Evolutionary conservation across 2,888 invertebrate species (phyloP).

Genomic region (Calephelis perditalis): DNA sequence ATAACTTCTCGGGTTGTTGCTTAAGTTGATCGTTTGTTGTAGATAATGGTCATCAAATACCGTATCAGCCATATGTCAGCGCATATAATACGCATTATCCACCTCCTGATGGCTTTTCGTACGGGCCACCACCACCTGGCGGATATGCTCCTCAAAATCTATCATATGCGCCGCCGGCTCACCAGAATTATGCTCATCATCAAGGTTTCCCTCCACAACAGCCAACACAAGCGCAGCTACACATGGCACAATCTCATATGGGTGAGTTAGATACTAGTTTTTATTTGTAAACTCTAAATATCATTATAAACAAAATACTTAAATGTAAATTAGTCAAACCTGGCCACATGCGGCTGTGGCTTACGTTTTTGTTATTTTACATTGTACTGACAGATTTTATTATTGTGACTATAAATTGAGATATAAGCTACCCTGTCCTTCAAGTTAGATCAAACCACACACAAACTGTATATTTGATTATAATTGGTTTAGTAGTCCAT

Average conservation of each 20-base stretch:
- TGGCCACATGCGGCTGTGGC: too few species aligned
- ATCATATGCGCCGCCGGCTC: constrained; percentile 72
- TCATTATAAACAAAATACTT: too few species aligned
- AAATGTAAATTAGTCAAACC: not conserved
- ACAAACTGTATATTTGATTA: too few species aligned
- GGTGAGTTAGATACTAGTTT: constrained; percentile 37
- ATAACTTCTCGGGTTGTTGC: constrained; percentile 26
- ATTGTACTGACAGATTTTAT: too few species aligned
- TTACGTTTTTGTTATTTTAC: too few species aligned
- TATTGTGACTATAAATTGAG: too few species aligned
- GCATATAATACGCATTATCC: constrained; percentile 75
- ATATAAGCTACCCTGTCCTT: too few species aligned
- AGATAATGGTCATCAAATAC: constrained; percentile 76
- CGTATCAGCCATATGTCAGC: constrained; percentile 71
- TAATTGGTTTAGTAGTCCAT: too few species aligned
- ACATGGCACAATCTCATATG: constrained; percentile 72
- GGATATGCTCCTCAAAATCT: constrained; percentile 71
- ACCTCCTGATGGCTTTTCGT: constrained; percentile 70
- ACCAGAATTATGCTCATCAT: constrained; percentile 72
- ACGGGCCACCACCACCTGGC: constrained; percentile 68
- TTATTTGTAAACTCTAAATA: constrained; percentile 16
- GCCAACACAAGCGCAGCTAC: constrained; percentile 60
- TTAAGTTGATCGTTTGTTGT: constrained; percentile 36
- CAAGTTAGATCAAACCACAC: too few species aligned
- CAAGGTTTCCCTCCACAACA: constrained; percentile 71